Percentiles rank a stretch among this genome's conserved stretches.
These are phyloP conservation scores for Tenthredo amoena DNA, from an alignment of 2,888 invertebrate genomes.

Conservation along the genomic window DNA sequence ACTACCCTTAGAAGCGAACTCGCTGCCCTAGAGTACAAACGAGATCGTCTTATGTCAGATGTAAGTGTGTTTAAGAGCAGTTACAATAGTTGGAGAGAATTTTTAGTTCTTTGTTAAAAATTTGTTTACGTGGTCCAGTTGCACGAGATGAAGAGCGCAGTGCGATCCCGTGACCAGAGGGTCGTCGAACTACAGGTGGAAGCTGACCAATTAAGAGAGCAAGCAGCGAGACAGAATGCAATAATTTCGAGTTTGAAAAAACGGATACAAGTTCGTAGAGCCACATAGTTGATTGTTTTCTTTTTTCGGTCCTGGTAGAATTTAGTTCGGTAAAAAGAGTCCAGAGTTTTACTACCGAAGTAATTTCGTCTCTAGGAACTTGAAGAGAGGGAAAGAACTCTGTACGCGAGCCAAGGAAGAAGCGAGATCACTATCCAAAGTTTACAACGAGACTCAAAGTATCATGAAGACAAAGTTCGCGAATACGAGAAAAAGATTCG, in stretches of 20 bases:
- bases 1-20: conserved; percentile 90
- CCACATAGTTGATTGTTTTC: conserved; percentile 31
- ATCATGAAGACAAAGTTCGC: conserved; percentile 87
- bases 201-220: conserved; percentile 89
- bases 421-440: conserved; percentile 87
- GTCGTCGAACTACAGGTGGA: conserved; percentile 89
- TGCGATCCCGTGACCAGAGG: conserved; percentile 86
- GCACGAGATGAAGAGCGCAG: conserved; percentile 85
- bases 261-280: conserved; percentile 81
- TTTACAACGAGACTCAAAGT: conserved; percentile 86
- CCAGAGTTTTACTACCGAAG: not conserved
- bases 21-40: conserved; percentile 91
- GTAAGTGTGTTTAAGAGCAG: conserved; percentile 76
- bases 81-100: not conserved
- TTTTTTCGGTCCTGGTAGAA: not conserved
- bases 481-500: conserved; percentile 88
- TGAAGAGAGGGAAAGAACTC: conserved; percentile 88
- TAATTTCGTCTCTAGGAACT: conserved; percentile 80
- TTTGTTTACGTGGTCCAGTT: conserved; percentile 78
- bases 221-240: conserved; percentile 90
- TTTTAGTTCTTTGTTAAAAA: not conserved
- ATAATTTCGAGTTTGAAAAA: conserved; percentile 89
- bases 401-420: conserved; percentile 83
- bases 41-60: conserved; percentile 89
- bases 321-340: conserved; percentile 2